Percentiles rank a stretch among this genome's conserved stretches.
phyloP scores from a whole-genome alignment of 2,888 invertebrate genomes.

The Argyresthia albistria region DNA sequence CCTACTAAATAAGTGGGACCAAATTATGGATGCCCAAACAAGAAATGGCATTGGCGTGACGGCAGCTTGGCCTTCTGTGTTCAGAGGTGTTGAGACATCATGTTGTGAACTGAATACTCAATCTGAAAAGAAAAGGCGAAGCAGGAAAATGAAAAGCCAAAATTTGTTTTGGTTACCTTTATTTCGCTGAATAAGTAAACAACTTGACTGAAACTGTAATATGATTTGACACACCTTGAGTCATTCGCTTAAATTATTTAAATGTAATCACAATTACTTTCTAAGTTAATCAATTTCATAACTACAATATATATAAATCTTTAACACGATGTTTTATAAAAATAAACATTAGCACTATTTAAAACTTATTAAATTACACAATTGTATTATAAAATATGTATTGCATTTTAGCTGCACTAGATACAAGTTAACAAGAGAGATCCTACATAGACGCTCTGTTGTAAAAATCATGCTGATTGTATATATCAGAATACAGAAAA shows the following conservation, averaged over 20 bases:
- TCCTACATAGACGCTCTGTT: conserved; percentile 35
- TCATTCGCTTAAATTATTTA: conserved; percentile 38
- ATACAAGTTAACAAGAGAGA: conserved; percentile 66
- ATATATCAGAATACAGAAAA: conserved; percentile 60
- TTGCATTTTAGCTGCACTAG: conserved; percentile 71
- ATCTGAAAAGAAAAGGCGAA: too few relatives aligned
- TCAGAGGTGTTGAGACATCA: too few relatives aligned
- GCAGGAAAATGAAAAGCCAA: too few relatives aligned
- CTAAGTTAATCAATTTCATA: conserved; percentile 65
- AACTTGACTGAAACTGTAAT: conserved; percentile 69
- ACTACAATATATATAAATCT: conserved; percentile 68
- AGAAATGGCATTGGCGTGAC: too few relatives aligned
- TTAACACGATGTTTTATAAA: conserved; percentile 68
- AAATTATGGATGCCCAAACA: too few relatives aligned
- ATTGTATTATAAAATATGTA: conserved; percentile 60
- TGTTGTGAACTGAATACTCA: too few relatives aligned
- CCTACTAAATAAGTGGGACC: too few relatives aligned
- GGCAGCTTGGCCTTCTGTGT: too few relatives aligned
- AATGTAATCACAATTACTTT: conserved; percentile 22
- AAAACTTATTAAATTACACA: conserved; percentile 69
- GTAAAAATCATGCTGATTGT: conserved; percentile 58
- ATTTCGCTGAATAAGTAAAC: conserved; percentile 66
- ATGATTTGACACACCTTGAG: conserved; percentile 63
- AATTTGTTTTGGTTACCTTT: conserved; percentile 46
- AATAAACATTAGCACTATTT: conserved; percentile 71